Evolutionary conservation across 2,113 vertebrate genomes (phyloP), one percentile per base, ranked within the genome.

Genomic region (Periophthalmus modestus): DNA sequence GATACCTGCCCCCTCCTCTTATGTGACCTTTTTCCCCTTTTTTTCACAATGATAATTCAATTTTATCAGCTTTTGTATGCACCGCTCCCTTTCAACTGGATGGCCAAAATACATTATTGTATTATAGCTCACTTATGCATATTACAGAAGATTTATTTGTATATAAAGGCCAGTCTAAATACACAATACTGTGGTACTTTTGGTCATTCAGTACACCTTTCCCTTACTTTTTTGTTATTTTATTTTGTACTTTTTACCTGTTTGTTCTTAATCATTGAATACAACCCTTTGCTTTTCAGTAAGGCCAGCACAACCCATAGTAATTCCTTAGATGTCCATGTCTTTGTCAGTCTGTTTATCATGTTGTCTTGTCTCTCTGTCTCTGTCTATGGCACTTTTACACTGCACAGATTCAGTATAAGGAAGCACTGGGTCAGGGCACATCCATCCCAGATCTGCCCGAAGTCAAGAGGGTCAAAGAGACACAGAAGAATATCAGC

Each of bases 401-500:
- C 73, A 69, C 75, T n/a, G 86, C 73, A 62, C 93, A 99, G 97
- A 94, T 96, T 79, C 96, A 96, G 78, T 98, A 98, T 94, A 99
- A 98, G 94, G 95, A 98, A 36, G 88, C 86, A 68, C 86, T 98
- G 89, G 95, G 96, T 82, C 95, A 95, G 87, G 97, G 97, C 73
- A 99, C 94, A n/a, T 94, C 97, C 57, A 95, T 99, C 82, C 84
- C 96, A 58, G 97, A 99, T 73, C 96, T 97, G 33, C 98, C 97
- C 0, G 97, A 99, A 90, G 94, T 99, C 91, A 97, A 99, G 88
- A 94, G 97, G 9, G 96, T 96, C 84, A 95, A 95, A 93, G 95
- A 98, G 91, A 96, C 96, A 0, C 97, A 98, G 96, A 98, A 96
- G 93, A 96, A 98, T 94, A 99, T 99, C 93, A 99, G 97, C 93